Evolutionary conservation across 2,797 vertebrate species (phyloP).

Genomic region (Ammospiza maritima): DNA sequence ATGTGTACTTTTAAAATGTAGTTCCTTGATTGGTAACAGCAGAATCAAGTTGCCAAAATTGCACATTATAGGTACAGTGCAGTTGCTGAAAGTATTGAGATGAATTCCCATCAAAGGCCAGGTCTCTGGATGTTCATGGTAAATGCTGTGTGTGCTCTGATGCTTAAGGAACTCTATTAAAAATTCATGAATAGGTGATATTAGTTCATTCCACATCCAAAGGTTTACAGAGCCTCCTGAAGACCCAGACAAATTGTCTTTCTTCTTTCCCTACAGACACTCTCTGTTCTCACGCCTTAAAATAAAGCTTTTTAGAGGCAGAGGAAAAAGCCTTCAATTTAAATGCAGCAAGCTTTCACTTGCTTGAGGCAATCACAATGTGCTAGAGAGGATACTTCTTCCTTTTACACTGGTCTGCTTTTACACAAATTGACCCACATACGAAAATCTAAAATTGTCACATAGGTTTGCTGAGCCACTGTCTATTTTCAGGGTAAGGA

Average conservation of each 20-base stretch:
- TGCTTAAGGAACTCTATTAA: neutral
- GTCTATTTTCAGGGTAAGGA: neutral
- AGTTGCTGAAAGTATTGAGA: neutral
- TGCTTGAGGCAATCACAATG: neutral
- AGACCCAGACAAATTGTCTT: neutral
- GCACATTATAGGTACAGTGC: neutral
- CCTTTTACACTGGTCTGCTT: neutral
- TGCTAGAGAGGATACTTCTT: neutral
- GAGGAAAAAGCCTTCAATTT: neutral
- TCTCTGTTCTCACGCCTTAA: neutral
- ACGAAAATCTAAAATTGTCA: neutral
- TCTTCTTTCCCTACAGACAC: neutral
- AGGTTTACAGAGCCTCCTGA: neutral
- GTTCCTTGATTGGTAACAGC: neutral
- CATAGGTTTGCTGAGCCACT: neutral
- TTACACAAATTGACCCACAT: neutral
- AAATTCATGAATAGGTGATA: neutral
- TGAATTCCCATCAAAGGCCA: neutral
- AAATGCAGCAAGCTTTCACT: neutral
- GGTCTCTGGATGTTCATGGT: neutral
- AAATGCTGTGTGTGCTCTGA: neutral
- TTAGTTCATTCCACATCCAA: neutral
- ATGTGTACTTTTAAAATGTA: neutral
- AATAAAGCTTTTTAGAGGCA: neutral
- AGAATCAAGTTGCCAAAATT: neutral